Evolutionary conservation across 2,888 invertebrate genomes (phyloP).

Genomic region (Shargacucullia verbasci): DNA sequence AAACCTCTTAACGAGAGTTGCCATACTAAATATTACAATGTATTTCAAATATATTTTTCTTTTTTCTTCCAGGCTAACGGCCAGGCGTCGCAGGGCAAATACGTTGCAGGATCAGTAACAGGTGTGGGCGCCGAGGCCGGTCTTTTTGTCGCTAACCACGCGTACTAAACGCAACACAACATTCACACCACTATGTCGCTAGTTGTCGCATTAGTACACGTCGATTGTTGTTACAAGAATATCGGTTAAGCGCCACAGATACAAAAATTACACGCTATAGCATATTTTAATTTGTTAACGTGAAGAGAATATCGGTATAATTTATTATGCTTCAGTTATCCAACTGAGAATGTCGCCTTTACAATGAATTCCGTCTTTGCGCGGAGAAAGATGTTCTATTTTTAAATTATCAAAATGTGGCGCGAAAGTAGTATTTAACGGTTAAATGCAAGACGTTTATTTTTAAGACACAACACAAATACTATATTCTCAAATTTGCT

Average conservation of each 20-base stretch:
- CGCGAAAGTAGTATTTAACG: constrained; percentile 30
- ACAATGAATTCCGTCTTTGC: constrained; percentile 15
- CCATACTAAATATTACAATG: not conserved
- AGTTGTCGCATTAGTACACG: constrained; percentile 42
- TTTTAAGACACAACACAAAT: constrained; percentile 43
- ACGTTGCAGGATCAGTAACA: constrained; percentile 94
- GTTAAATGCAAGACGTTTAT: constrained; percentile 35
- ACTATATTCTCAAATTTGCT: constrained; percentile 39
- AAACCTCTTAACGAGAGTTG: not conserved
- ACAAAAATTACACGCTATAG: constrained; percentile 26
- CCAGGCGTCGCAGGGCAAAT: constrained; percentile 96
- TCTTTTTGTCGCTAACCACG: constrained; percentile 98
- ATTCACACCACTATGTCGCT: constrained; percentile 44
- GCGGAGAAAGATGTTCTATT: constrained; percentile 30
- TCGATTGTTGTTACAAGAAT: constrained; percentile 30
- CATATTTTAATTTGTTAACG: constrained; percentile 20
- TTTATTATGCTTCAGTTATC: constrained; percentile 11
- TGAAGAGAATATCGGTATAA: not conserved
- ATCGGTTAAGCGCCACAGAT: constrained; percentile 35
- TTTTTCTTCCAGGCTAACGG: constrained; percentile 94
- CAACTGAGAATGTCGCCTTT: constrained; percentile 26
- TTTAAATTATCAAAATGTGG: constrained; percentile 32
- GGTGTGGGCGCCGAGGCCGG: constrained; percentile 96
- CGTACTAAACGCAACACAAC: constrained; percentile 91
- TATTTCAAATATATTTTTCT: constrained; percentile 15